These are phyloP conservation scores for Chaitophorus viminalis DNA, from an alignment of 2,888 invertebrate genomes.

Conservation along the genomic window DNA sequence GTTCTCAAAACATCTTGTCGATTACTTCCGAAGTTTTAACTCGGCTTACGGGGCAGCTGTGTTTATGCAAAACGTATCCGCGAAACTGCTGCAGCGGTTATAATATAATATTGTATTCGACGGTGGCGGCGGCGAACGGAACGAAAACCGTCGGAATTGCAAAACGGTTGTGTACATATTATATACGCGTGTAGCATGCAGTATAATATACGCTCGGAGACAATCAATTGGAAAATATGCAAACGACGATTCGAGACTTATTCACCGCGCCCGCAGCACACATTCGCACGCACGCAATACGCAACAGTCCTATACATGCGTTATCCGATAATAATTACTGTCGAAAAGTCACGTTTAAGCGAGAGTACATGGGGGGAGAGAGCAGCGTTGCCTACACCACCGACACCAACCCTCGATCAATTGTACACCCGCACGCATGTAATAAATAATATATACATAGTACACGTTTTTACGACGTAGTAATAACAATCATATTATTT, in stretches of 20 bases:
- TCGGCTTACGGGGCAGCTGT: neutral
- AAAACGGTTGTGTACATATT: too few relatives aligned
- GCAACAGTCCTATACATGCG: neutral
- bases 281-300: too few relatives aligned
- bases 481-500: neutral
- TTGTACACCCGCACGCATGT: too few relatives aligned
- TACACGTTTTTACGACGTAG: neutral
- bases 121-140: too few relatives aligned
- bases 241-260: neutral
- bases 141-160: neutral
- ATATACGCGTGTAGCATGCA: too few relatives aligned
- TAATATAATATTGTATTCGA: neutral
- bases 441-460: neutral
- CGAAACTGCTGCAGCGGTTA: neutral
- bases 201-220: neutral
- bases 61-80: neutral
- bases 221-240: neutral
- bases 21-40: constrained; percentile 4
- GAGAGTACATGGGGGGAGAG: too few relatives aligned
- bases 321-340: neutral
- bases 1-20: neutral
- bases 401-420: too few relatives aligned
- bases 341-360: neutral
- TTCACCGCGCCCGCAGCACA: neutral
- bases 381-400: too few relatives aligned